Evolutionary conservation across 2,113 vertebrate genomes (phyloP).

Genomic region (Athene cunicularia): DNA sequence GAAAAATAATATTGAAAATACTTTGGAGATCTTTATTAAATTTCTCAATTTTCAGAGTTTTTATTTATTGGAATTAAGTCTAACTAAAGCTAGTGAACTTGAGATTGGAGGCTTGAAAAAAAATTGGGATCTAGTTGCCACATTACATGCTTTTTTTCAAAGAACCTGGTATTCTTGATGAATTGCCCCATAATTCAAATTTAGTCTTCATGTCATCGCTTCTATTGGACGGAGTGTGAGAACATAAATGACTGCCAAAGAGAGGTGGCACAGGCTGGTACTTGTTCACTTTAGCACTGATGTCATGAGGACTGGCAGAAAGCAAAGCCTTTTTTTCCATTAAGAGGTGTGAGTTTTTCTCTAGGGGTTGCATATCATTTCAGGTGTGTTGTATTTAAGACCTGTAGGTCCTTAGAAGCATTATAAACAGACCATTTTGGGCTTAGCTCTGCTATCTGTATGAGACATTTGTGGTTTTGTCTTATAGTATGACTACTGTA

Average conservation of each 20-base stretch:
- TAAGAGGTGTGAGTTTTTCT: not conserved
- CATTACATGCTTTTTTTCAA: not conserved
- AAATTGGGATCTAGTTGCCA: not conserved
- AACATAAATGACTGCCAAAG: slow-evolving; percentile 9
- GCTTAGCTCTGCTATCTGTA: not conserved
- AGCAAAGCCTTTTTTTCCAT: not conserved
- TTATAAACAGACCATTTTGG: not conserved
- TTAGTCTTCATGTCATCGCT: slow-evolving; percentile 5
- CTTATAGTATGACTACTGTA: not conserved
- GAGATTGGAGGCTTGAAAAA: not conserved
- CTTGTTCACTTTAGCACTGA: slow-evolving; percentile 1
- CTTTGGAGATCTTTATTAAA: not conserved
- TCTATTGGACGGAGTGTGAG: slow-evolving; percentile 1
- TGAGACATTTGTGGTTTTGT: not conserved
- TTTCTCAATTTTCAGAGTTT: not conserved
- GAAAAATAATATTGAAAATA: not conserved
- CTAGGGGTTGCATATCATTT: not conserved
- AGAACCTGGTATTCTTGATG: not conserved
- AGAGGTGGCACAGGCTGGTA: slow-evolving; percentile 11
- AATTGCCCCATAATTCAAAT: slow-evolving; percentile 1
- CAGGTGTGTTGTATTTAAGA: not conserved
- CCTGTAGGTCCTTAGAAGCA: not conserved
- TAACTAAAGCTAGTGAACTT: not conserved
- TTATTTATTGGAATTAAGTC: not conserved
- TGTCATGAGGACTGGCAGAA: slow-evolving; percentile 1